phyloP scores from a whole-genome alignment of 2,797 vertebrate species.

The Tragelaphus oryx region DNA sequence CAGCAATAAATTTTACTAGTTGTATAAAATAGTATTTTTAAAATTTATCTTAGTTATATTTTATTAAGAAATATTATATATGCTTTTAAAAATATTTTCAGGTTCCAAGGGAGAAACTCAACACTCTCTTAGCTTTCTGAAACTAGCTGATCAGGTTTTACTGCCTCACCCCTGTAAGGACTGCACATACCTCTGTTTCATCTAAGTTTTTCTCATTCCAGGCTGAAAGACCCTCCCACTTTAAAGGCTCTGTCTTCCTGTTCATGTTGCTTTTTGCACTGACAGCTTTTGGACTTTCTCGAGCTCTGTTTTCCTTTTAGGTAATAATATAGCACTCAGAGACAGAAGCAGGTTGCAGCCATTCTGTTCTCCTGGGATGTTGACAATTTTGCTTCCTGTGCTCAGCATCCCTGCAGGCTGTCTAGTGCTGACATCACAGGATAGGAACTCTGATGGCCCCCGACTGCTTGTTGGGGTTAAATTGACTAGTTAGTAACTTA shows the following conservation, averaged over 20 bases:
- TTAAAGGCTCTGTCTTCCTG: neutral
- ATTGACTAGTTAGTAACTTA: accelerated
- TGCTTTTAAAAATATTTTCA: neutral
- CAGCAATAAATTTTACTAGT: neutral
- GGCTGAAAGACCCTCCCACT: neutral
- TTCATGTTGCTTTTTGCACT: neutral
- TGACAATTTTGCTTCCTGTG: neutral
- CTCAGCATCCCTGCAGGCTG: too few relatives aligned
- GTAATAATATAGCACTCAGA: neutral
- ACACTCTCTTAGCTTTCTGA: neutral
- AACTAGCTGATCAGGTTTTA: neutral
- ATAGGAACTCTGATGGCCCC: neutral
- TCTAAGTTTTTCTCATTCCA: neutral
- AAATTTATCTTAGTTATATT: neutral
- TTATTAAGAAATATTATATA: neutral
- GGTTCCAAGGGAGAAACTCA: neutral
- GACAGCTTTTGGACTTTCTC: neutral
- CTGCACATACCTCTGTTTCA: accelerated
- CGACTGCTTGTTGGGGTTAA: accelerated
- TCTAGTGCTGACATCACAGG: accelerated
- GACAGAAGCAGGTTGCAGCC: neutral
- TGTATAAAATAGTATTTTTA: neutral
- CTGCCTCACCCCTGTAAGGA: neutral
- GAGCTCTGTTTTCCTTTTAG: neutral
- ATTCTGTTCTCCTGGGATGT: accelerated